Evolutionary conservation across 2,888 invertebrate species (phyloP).

Genomic region (Cataglyphis altisquamis): DNA sequence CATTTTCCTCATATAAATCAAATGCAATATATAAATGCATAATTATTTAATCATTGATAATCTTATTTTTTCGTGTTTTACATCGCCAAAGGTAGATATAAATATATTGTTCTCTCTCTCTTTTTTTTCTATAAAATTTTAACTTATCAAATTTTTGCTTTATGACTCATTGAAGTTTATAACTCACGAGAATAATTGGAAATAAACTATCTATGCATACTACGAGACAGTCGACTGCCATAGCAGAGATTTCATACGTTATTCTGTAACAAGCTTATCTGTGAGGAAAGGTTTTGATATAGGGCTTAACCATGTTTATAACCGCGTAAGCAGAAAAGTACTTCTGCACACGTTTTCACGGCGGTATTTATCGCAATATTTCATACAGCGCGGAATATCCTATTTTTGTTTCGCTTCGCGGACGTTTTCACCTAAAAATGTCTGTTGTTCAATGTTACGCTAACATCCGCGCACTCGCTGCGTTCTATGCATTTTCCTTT

Average conservation of each 20-base stretch:
- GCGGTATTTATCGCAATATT: conserved; percentile 45
- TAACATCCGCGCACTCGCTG: not conserved
- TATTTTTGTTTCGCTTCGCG: conserved; percentile 2
- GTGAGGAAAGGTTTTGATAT: conserved; percentile 45
- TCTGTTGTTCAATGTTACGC: conserved; percentile 13
- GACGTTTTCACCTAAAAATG: conserved; percentile 26
- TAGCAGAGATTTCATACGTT: conserved; percentile 24
- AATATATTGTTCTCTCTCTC: too few relatives aligned
- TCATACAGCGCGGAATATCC: conserved; percentile 9
- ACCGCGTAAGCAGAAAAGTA: conserved; percentile 52
- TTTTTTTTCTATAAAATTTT: not conserved
- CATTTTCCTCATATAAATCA: not conserved
- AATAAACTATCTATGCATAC: conserved; percentile 35
- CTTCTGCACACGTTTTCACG: conserved; percentile 41
- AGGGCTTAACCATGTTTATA: conserved; percentile 32
- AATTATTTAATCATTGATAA: not conserved
- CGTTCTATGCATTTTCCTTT: conserved; percentile 3
- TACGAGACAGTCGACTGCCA: conserved; percentile 21
- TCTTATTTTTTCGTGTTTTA: not conserved
- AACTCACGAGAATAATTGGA: conserved; percentile 38
- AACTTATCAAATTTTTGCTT: conserved; percentile 19
- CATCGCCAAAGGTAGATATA: not conserved
- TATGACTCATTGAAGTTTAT: not conserved
- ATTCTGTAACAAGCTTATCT: conserved; percentile 47
- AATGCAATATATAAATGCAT: not conserved